Conservation (phyloP, 1,140 invertebrate genomes). For the Papilio xuthus region DNA sequence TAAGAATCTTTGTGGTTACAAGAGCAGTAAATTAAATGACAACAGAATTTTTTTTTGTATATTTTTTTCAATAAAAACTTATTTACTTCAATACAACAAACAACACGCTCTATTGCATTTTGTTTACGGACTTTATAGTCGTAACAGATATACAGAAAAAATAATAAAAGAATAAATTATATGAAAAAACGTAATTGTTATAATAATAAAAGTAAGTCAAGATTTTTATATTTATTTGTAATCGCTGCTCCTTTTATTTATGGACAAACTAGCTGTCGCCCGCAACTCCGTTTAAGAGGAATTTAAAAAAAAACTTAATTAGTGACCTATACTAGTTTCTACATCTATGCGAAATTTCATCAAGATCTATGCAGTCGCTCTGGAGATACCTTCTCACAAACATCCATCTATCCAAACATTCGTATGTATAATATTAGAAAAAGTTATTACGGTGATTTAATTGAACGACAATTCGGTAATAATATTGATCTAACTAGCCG, state of each 20-base stretch:
- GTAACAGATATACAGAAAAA: conserved; percentile 5
- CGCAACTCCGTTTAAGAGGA: too few relatives aligned
- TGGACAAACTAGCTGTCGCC: not conserved
- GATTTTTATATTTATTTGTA: conserved; percentile 4
- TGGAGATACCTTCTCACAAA: too few relatives aligned
- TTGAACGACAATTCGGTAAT: too few relatives aligned
- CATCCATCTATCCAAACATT: too few relatives aligned
- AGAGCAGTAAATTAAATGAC: not conserved
- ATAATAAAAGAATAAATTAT: conserved; percentile 10
- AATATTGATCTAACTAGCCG: too few relatives aligned
- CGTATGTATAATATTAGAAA: too few relatives aligned
- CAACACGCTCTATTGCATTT: conserved; percentile 15
- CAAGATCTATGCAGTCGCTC: too few relatives aligned
- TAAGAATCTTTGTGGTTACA: not conserved
- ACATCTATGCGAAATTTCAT: too few relatives aligned
- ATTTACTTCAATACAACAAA: conserved; percentile 25
- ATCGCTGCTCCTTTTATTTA: not conserved
- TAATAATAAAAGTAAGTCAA: not conserved
- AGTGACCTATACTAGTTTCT: too few relatives aligned
- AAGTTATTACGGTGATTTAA: too few relatives aligned
- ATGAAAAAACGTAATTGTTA: conserved; percentile 10
- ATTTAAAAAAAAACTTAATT: too few relatives aligned
- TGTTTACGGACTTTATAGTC: conserved; percentile 22
- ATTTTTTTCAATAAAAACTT: not conserved
- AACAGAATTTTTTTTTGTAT: not conserved